Base-by-base conservation (phyloP, 2,113 vertebrate genomes). In the Delphinus delphis region DNA sequence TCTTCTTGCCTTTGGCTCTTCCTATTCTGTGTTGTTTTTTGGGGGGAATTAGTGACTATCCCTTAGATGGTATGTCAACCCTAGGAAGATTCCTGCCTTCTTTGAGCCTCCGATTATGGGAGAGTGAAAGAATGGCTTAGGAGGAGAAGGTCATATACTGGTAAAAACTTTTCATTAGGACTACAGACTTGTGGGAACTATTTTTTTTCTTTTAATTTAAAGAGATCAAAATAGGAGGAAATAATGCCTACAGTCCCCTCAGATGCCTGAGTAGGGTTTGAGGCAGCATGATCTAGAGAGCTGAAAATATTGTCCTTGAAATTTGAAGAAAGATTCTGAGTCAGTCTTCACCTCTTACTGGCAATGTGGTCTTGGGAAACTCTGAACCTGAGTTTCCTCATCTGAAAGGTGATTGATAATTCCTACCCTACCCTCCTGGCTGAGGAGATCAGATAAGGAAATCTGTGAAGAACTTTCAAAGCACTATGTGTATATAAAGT, bases 1-100 rank as follows among this genome's bases (percentile, higher is more conserved):
- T 62, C 38, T 93, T 84, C 83, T 94, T 89, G 86, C 50, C 38
- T 93, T 93, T 79, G 67, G 50, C 82, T 84, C 63, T 93, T 83
- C 31, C 58, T 96, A 70, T 58, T 84, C 70, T 85, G 31, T 85
- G 36, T 68, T 73, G 50, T 83, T 92, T 55, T 84, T 31, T 8
- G 6, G 6, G 5, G 23, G 53, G 33, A 74, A 88, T 80, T 89
- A 76, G 68, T 83, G 70, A 67, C 63, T 62, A 9, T 73, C 38
- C 41, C 26, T 82, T 87, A 92, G 81, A 79, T 18, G 73, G 28
- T 77, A 10, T 77, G 70, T 88, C 21, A 88, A 50, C 38, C 38
- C 14, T 47, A 55, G 53, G 70, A 94, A 93, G 58, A 92, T 71
- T 91, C 50, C 58, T 93, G 5, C 25, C 25, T 90, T 58, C 80